A percentile compares a stretch with the other conserved stretches of the same genome.
Evolutionary conservation across 1,140 invertebrate species (phyloP).

Genomic region (Papilio machaon): DNA sequence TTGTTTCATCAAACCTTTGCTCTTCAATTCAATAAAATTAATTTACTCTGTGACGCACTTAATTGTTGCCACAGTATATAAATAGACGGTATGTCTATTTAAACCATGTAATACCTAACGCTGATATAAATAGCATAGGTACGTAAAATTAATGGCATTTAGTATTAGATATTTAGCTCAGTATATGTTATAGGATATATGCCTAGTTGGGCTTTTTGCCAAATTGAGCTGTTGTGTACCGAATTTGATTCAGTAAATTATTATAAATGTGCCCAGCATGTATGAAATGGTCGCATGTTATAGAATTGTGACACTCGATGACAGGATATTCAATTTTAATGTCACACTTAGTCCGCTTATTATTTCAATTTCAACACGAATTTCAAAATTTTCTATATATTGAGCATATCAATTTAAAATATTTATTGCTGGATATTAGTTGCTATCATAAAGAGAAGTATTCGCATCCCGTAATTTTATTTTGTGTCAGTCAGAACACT

Average conservation of each 20-base stretch:
- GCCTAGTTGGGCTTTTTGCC: slow-evolving; percentile 58
- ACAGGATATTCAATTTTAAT: slow-evolving; percentile 38
- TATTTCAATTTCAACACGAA: slow-evolving; percentile 15
- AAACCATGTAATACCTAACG: slow-evolving; percentile 19
- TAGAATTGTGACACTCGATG: slow-evolving; percentile 43
- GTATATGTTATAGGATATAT: slow-evolving; percentile 57
- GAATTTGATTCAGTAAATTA: slow-evolving; percentile 61
- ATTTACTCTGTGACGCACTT: slow-evolving; percentile 26
- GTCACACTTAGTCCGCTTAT: slow-evolving; percentile 13
- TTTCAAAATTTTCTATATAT: slow-evolving; percentile 23
- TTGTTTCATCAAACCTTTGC: slow-evolving; percentile 14
- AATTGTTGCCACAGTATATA: slow-evolving; percentile 27
- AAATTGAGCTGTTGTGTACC: slow-evolving; percentile 54
- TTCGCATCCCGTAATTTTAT: background rate
- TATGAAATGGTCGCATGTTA: slow-evolving; percentile 45
- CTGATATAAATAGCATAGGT: slow-evolving; percentile 26
- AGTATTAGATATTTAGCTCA: slow-evolving; percentile 46
- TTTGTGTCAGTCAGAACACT: background rate
- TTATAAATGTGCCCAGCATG: slow-evolving; percentile 62
- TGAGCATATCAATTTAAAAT: background rate
- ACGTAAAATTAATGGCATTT: slow-evolving; percentile 37
- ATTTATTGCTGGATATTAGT: slow-evolving; percentile 12
- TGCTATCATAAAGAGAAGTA: background rate
- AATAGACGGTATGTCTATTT: slow-evolving; percentile 20
- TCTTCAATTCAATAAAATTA: slow-evolving; percentile 18